Base-by-base conservation (phyloP, 2,888 invertebrate species). In the Cyaniris semiargus region DNA sequence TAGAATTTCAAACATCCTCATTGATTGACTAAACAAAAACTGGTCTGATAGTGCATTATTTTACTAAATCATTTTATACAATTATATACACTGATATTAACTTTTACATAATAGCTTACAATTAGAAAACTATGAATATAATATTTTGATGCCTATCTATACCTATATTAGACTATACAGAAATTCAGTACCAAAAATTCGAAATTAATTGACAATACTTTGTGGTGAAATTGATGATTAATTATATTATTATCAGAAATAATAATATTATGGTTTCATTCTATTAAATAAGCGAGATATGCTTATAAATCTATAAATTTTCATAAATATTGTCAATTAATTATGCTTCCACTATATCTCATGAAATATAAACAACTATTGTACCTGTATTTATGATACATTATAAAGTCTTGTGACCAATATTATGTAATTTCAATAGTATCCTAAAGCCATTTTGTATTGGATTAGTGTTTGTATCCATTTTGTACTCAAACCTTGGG, bases 401-500 rank as follows among this genome's bases (percentile, higher is more conserved):
- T 13, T 60, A 21, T 48, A 15, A 48, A 13, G 23, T 15, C 10
- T 48, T 21, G 44, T 53, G 74, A 74, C 74, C 74, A 74, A 74
- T 53, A 74, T 27, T 27, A 74, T 27, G 15, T 74, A 74, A 74
- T 74, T 10, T 23, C 3, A 76, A 76, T 74, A 79, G 71, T 79
- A 71, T 75, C 70, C 72, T 77, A 76, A 74, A 27, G 48, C 53
- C 53, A 21, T 74, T 27, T 71, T 74, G 44, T 77, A 56, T 77
- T 77, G 75, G 53, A 79, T 78, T 48, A 76, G 60, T 60, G 77
- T 78, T 80, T 80, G 76, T 78, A 80, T 78, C 75, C 70, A 56
- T 78, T 80, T 80, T 80, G 77, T 80, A 74, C 27, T 23, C 60
- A 23, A 58, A n/a, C n/a, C 8, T 56, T 56, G n/a, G n/a, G 8